phyloP scores from a whole-genome alignment of 2,797 vertebrate genomes.

The Petrocephalus schoutedeni region DNA sequence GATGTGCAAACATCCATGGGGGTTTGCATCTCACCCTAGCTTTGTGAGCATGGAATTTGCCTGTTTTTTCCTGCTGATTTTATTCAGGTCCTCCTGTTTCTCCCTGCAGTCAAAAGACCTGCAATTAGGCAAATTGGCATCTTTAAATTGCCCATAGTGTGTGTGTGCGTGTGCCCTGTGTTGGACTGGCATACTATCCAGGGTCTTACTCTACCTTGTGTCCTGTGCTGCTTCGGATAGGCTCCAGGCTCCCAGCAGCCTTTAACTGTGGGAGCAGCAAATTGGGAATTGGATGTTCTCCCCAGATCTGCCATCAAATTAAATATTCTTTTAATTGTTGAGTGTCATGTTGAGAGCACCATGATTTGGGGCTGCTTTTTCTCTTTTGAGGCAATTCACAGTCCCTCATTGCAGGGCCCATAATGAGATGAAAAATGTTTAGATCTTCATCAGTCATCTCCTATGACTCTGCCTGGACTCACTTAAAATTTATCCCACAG shows the following conservation, averaged over 20 bases:
- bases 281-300: neutral
- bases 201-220: neutral
- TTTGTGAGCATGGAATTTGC: neutral
- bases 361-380: neutral
- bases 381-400: neutral
- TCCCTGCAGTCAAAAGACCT: neutral
- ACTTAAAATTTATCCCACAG: neutral
- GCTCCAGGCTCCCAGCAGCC: neutral
- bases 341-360: neutral
- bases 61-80: neutral
- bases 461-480: neutral
- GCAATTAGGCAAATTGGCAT: neutral
- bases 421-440: neutral
- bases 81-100: neutral
- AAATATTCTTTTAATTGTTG: neutral
- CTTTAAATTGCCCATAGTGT: neutral
- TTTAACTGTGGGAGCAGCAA: no score
- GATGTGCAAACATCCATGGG: neutral
- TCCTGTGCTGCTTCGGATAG: neutral
- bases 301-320: neutral
- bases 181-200: neutral
- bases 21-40: neutral
- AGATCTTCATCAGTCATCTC: neutral
- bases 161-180: neutral
- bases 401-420: neutral